phyloP scores from a whole-genome alignment of 1,140 invertebrate species.

The Zaprionus taronus region DNA sequence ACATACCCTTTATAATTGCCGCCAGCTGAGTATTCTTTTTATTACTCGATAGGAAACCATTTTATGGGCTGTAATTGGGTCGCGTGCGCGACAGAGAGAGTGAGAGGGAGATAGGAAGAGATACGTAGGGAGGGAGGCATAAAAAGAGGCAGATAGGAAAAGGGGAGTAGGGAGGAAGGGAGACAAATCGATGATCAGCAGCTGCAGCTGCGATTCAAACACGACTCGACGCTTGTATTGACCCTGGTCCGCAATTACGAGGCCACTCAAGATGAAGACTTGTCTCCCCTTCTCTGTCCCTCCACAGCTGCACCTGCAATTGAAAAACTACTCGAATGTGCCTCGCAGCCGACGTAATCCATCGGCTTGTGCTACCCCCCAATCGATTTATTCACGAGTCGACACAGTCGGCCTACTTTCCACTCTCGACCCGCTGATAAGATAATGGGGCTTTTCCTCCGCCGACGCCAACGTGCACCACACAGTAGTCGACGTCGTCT shows the following conservation, averaged over 20 bases:
- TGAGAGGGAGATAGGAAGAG: neutral
- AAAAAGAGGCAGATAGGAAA: neutral
- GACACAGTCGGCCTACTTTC: slow-evolving; percentile 64
- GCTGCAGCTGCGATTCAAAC: slow-evolving; percentile 21
- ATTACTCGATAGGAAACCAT: slow-evolving; percentile 3
- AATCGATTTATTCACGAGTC: slow-evolving; percentile 63
- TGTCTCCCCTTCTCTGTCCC: neutral
- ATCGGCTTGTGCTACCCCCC: slow-evolving; percentile 47
- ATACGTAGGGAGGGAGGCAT: neutral
- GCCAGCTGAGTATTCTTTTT: neutral
- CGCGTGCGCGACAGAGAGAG: neutral
- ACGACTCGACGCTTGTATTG: neutral
- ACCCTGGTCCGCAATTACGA: slow-evolving; percentile 3
- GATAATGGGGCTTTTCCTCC: slow-evolving; percentile 76
- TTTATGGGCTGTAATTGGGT: slow-evolving; percentile 7
- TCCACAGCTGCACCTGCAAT: neutral
- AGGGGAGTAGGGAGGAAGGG: neutral
- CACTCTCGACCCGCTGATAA: slow-evolving; percentile 65
- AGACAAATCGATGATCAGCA: slow-evolving; percentile 7
- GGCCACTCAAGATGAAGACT: neutral
- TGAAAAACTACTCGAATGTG: slow-evolving; percentile 59
- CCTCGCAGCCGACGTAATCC: slow-evolving; percentile 45
- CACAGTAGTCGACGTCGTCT: slow-evolving; percentile 16
- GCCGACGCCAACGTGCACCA: slow-evolving; percentile 13
- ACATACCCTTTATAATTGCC: slow-evolving; percentile 8